Percentiles rank a stretch among this genome's conserved stretches.
These are phyloP conservation scores for Drosophila borborema DNA, from an alignment of 2,888 invertebrate genomes.

Conservation along the genomic window DNA sequence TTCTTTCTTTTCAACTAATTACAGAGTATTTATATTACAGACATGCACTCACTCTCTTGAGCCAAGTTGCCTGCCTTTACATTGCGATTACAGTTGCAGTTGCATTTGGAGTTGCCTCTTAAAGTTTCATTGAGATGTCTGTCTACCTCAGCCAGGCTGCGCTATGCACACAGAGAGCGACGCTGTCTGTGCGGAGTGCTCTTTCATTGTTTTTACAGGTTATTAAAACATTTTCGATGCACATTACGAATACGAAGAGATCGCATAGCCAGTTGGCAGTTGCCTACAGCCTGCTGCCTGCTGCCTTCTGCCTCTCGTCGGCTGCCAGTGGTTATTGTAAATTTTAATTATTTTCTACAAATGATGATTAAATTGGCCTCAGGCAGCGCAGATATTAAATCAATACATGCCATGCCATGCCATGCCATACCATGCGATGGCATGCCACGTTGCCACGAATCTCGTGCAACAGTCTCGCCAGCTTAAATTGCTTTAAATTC, in stretches of 20 bases:
- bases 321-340: conserved; percentile 60
- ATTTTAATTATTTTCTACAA: conserved; percentile 82
- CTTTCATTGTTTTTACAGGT: conserved; percentile 48
- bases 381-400: conserved; percentile 75
- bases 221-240: conserved; percentile 59
- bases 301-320: conserved; percentile 22
- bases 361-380: conserved; percentile 81
- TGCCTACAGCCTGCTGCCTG: conserved; percentile 4
- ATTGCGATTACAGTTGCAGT: not conserved
- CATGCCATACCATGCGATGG: conserved; percentile 25
- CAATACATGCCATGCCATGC: conserved; percentile 63
- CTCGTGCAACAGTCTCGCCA: not conserved
- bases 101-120: conserved; percentile 42
- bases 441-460: not conserved
- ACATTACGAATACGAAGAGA: conserved; percentile 35
- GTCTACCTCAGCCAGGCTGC: conserved; percentile 1
- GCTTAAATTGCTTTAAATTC: conserved; percentile 68
- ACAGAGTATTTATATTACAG: not conserved
- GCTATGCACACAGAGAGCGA: not conserved
- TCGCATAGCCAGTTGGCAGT: not conserved
- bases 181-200: conserved; percentile 7
- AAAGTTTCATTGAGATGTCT: conserved; percentile 54
- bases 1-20: not conserved
- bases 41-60: not conserved
- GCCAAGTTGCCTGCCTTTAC: conserved; percentile 14